Percentiles rank a stretch among this genome's conserved stretches.
phyloP scores from a whole-genome alignment of 2,113 vertebrate species.

The Poicephalus gulielmi region DNA sequence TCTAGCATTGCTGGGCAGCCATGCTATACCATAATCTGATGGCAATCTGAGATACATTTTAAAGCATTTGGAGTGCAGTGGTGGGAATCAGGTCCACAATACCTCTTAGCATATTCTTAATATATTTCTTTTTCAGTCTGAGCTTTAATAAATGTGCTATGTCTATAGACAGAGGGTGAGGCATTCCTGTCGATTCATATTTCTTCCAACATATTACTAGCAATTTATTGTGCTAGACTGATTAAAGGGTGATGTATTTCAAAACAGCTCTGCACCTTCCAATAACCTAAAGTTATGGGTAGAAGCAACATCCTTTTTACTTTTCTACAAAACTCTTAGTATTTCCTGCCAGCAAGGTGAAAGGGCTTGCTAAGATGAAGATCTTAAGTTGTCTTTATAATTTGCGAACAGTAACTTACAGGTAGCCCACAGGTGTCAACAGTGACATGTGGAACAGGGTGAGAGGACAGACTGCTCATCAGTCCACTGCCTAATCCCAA shows the following conservation, averaged over 20 bases:
- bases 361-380: background rate
- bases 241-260: background rate
- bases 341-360: background rate
- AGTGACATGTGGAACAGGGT: background rate
- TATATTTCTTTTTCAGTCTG: background rate
- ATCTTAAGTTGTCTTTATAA: background rate
- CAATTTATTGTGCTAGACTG: background rate
- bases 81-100: background rate
- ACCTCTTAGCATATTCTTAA: background rate
- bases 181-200: background rate
- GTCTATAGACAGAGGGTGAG: background rate
- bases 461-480: background rate
- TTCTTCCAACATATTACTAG: background rate
- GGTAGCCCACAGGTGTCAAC: background rate
- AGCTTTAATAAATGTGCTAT: background rate
- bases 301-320: background rate
- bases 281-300: background rate
- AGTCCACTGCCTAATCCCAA: background rate
- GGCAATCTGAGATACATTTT: background rate
- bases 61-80: background rate
- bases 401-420: background rate
- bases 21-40: background rate
- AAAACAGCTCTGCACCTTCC: background rate
- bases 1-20: background rate
- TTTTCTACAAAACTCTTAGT: background rate